Percentiles rank a stretch among this genome's conserved stretches.
phyloP scores from a whole-genome alignment of 2,113 vertebrate species.

The Chauna torquata region DNA sequence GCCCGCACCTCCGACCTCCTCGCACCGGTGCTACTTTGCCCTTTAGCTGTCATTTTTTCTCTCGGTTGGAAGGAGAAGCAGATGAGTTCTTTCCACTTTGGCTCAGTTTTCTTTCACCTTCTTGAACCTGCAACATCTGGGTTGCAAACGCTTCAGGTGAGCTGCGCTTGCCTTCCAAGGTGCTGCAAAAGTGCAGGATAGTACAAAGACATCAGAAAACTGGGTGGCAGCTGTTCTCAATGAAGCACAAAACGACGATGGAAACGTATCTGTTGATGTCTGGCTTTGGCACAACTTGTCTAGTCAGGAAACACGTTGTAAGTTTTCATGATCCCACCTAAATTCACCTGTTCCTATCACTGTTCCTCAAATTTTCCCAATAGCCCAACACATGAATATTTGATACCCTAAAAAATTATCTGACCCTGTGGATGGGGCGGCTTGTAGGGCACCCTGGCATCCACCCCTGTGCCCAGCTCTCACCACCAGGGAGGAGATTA shows the following conservation, averaged over 20 bases:
- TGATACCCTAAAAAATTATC: background rate
- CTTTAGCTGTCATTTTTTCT: constrained; percentile 5
- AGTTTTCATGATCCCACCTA: background rate
- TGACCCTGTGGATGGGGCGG: background rate
- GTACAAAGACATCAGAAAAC: background rate
- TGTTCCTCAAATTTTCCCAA: background rate
- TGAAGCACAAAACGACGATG: background rate
- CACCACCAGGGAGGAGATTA: background rate
- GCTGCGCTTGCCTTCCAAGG: background rate
- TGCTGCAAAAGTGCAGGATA: background rate
- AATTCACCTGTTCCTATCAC: background rate
- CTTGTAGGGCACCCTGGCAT: background rate
- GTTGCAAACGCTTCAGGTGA: background rate
- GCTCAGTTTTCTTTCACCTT: constrained; percentile 1
- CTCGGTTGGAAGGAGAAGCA: background rate
- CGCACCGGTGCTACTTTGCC: background rate
- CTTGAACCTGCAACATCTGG: constrained; percentile 1
- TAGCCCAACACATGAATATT: background rate
- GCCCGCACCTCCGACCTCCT: background rate
- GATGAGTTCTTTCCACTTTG: background rate
- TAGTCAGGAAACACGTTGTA: background rate
- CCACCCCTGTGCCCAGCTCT: background rate
- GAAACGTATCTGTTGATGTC: background rate
- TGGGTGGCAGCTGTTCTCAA: background rate
- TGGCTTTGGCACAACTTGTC: background rate